Evolutionary conservation across 2,797 vertebrate species (phyloP), one percentile per base, ranked within the genome.

Genomic region (Sparidentex hasta): DNA sequence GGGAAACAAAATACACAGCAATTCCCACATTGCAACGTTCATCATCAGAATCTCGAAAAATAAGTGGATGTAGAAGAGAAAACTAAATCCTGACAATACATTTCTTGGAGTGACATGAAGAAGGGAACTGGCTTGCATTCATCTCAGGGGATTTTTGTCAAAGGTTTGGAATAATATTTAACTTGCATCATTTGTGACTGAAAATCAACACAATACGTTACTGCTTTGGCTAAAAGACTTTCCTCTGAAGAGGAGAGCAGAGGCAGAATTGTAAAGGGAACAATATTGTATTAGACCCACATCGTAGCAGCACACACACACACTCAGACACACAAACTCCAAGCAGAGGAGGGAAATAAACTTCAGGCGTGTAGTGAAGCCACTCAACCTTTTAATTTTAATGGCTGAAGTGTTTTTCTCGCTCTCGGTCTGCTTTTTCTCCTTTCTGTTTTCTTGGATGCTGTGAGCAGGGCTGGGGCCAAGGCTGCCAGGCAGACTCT

Each of bases 301-400:
- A 80, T 11, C 57, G 55, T 43, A 62, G 66, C 74, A 69, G 71
- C 29, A 33, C 27, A 27, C 16, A 67, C 72, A 74, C 78, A 65
- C 83, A 65, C 83, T 33, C 76, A 85, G 64, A 76, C 84, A 84
- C 86, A 81, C 55, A 84, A 75, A 73, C 70, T 73, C 66, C 0
- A 16, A 63, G 80, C 84, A 81, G 76, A 81, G 72, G 62, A 71
- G 80, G 63, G 83, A 86, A 80, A 83, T 88, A 90, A 93, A 92
- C 92, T 93, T 91, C 83, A 88, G 84, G 91, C 81, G 41, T 86
- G 74, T 83, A 73, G 80, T 78, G 77, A 65, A 94, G 92, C 91
- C 84, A 91, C 91, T 94, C 90, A 92, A 92, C 91, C 92, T 94
- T 95, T 95, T 87, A 88, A 93, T 95, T 95, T 95, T 94, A 95